These are phyloP conservation scores for Isoperla grammatica DNA, from an alignment of 2,888 invertebrate species.

Conservation along the genomic window DNA sequence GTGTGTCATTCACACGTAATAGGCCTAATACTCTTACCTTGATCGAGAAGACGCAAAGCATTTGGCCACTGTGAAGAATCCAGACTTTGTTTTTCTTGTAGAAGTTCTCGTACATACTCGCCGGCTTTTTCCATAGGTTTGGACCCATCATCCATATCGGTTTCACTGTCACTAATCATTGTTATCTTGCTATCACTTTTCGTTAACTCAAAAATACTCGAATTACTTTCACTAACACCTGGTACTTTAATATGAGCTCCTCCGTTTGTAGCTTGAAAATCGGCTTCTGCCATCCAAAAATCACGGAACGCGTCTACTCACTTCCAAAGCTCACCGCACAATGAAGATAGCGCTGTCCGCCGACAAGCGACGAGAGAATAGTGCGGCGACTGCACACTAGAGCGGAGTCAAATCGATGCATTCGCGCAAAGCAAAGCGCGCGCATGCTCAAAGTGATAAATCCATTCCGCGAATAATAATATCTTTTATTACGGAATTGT, in stretches of 20 bases:
- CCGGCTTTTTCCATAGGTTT: slow-evolving; percentile 45
- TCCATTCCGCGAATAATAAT: too few relatives aligned
- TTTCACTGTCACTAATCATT: slow-evolving; percentile 27
- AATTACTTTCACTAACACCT: slow-evolving; percentile 12
- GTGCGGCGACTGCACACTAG: too few relatives aligned
- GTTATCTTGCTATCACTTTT: slow-evolving; percentile 12
- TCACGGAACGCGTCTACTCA: slow-evolving; percentile 19
- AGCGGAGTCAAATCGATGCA: too few relatives aligned
- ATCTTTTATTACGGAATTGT: too few relatives aligned
- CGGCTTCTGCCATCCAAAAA: slow-evolving; percentile 23
- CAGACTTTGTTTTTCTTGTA: slow-evolving; percentile 64
- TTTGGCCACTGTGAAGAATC: slow-evolving; percentile 63
- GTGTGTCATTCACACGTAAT: too few relatives aligned
- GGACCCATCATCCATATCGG: slow-evolving; percentile 23
- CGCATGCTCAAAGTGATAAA: too few relatives aligned
- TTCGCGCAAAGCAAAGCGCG: too few relatives aligned
- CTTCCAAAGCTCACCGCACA: slow-evolving; percentile 21
- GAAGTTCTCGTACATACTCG: slow-evolving; percentile 69
- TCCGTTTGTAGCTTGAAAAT: slow-evolving; percentile 2
- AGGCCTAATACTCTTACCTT: slow-evolving; percentile 50
- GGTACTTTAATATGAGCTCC: slow-evolving; percentile 10
- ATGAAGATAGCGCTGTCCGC: slow-evolving; percentile 18
- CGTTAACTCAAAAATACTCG: slow-evolving; percentile 20
- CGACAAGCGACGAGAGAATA: too few relatives aligned
- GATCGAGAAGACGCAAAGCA: slow-evolving; percentile 63